Evolutionary conservation across 2,113 vertebrate genomes (phyloP).

Genomic region (Chloropsis hardwickii): DNA sequence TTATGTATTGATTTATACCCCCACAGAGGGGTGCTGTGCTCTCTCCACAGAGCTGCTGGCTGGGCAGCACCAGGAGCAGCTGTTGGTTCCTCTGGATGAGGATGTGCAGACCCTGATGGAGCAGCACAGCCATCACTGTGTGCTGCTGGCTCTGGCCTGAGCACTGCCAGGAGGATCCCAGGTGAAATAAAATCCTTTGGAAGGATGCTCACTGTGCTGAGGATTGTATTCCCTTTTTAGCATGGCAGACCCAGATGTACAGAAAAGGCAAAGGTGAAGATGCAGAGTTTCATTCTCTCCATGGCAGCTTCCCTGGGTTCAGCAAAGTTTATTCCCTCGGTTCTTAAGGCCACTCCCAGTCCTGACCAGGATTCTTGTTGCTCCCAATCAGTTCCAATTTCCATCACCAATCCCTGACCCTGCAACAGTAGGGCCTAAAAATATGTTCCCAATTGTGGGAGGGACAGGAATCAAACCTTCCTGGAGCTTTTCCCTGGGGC

Average conservation of each 20-base stretch:
- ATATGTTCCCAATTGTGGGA: fast-evolving
- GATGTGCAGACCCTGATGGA: not conserved
- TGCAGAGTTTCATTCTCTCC: not conserved
- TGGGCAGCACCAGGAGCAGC: not conserved
- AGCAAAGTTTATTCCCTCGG: not conserved
- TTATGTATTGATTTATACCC: too few relatives aligned
- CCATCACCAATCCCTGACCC: not conserved
- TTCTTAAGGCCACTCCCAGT: not conserved
- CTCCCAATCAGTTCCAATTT: not conserved
- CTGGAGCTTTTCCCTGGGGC: not conserved
- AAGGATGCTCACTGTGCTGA: not conserved
- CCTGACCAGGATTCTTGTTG: not conserved
- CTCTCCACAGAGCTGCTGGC: not conserved
- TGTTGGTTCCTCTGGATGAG: not conserved
- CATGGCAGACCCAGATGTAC: fast-evolving
- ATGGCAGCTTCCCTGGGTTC: not conserved
- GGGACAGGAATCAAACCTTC: not conserved
- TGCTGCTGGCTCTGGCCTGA: not conserved
- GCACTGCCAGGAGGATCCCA: not conserved
- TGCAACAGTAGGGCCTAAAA: not conserved
- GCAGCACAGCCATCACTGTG: not conserved
- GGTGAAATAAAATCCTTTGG: not conserved
- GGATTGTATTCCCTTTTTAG: not conserved
- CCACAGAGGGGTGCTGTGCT: not conserved
- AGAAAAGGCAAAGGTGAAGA: conserved; percentile 46